Evolutionary conservation across 2,888 invertebrate genomes (phyloP), one percentile per base, ranked within the genome.

Genomic region (Scaptomyza parva): DNA sequence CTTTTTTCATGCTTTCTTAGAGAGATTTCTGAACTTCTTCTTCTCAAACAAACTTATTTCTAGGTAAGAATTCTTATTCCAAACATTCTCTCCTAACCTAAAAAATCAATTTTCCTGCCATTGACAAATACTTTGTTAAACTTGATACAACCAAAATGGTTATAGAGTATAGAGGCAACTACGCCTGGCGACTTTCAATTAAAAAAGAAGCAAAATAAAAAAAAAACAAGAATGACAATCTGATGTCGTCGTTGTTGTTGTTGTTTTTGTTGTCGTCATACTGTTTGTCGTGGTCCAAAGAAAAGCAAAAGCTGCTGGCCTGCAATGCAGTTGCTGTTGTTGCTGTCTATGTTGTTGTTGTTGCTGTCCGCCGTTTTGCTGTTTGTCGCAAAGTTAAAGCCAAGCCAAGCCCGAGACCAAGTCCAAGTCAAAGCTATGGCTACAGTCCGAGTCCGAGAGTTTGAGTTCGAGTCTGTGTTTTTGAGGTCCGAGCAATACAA

Each of bases 281-380:
- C 54, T 63, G 75, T 65, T 65, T 73, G 76, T 64, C 51, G 73
- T 77, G 75, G 72, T 67, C 66, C 81, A 86, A 85, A 86, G 84
- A 85, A 85, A 85, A 85, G 84, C 84, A 85, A 85, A 86, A 85
- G 84, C 87, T 82, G 81, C 77, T 79, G 70, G 87, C 76, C 84
- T 61, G 80, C 73, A 78, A 83, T 86, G 83, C 80, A 76, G 66
- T 48, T 47, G 58, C 39, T 53, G 70, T 57, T 26, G 64, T 18
- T 37, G 64, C 47, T 28, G 63, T n/a, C 28, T 52, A 28, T 20
- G 55, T 28, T 45, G 61, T 28, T 20, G 57, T 40, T 64, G 45
- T 45, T 54, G 43, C 33, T 30, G 64, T 17, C 37, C 37, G 64
- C 60, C 35, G 64, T 17, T 35, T 35, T 45, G 62, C 30, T 20